Evolutionary conservation across 2,113 vertebrate species (phyloP).

Genomic region (Centropus bengalensis): DNA sequence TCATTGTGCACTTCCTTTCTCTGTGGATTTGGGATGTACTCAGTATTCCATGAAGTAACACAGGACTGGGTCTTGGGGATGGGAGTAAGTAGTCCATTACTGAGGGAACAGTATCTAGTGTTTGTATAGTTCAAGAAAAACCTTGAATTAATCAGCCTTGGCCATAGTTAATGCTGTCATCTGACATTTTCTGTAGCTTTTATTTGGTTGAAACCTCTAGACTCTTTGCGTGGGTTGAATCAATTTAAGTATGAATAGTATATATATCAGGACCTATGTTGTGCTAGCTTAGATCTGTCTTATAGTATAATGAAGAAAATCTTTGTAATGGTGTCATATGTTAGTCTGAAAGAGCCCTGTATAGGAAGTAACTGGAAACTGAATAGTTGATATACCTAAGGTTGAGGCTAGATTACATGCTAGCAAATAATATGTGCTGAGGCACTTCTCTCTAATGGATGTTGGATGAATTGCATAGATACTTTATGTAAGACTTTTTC

Average conservation of each 20-base stretch:
- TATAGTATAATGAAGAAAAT: background rate
- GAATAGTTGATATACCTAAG: background rate
- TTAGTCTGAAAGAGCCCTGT: background rate
- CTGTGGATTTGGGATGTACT: background rate
- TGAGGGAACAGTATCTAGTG: background rate
- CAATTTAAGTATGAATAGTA: background rate
- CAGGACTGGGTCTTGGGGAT: background rate
- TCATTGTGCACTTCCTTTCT: background rate
- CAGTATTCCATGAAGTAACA: background rate
- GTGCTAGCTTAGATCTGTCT: background rate
- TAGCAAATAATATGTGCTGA: background rate
- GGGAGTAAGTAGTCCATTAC: background rate
- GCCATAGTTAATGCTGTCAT: background rate
- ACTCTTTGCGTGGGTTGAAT: background rate
- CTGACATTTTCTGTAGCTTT: no score
- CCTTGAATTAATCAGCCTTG: background rate
- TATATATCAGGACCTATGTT: background rate
- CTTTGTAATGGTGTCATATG: background rate
- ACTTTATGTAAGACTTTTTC: background rate
- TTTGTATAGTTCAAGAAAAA: background rate
- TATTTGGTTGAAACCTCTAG: background rate
- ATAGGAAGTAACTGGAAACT: background rate
- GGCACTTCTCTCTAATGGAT: background rate
- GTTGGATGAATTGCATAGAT: conserved; percentile 12
- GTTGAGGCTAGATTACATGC: background rate